Evolutionary conservation across 2,797 vertebrate genomes (phyloP), one percentile per base, ranked within the genome.

Genomic region (Lophius americanus): DNA sequence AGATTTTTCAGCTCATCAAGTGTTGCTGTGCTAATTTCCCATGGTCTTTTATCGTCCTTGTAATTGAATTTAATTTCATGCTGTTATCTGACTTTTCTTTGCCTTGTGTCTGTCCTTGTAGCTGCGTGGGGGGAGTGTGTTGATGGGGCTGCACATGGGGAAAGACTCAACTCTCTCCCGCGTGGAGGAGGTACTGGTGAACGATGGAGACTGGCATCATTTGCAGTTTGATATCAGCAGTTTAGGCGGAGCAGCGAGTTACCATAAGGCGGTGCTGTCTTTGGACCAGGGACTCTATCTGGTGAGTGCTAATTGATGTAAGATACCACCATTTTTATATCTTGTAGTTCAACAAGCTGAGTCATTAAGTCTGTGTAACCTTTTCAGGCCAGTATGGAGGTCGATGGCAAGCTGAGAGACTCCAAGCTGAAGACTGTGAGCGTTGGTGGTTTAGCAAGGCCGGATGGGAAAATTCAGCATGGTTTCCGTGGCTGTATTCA

Each of bases 171-270:
- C 93, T 43, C 92, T 95, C 0, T 93, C 92, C 48, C 93, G 83
- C 3, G 89, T 98, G 68, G 94, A 96, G 64, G 92, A 95, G 47
- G 93, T 94, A 61, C 91, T 91, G 70, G 95, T 95, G 53, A 94
- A 95, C 9, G 96, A 98, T 0, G 97, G 97, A 0, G 95, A 93
- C 74, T 99, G 97, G 97, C 96, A 98, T 82, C 95, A 97, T 9
- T 58, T 96, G 10, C 93, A 95, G 81, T 83, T 98, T 80, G 95
- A 97, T 14, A 89, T 98, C 35, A 93, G 91, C 64, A 93, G 86
- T 10, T 69, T 87, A 0, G 86, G 84, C 11, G 85, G 85, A 60
- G 86, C 38, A 0, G 10, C 67, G 0, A 67, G 74, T 37, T 74
- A 51, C 66, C 87, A 93, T 74, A 91, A 92, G 47, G 93, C 94